Evolutionary conservation across 2,113 vertebrate genomes (phyloP).

Genomic region (Sebastes schlegelii): DNA sequence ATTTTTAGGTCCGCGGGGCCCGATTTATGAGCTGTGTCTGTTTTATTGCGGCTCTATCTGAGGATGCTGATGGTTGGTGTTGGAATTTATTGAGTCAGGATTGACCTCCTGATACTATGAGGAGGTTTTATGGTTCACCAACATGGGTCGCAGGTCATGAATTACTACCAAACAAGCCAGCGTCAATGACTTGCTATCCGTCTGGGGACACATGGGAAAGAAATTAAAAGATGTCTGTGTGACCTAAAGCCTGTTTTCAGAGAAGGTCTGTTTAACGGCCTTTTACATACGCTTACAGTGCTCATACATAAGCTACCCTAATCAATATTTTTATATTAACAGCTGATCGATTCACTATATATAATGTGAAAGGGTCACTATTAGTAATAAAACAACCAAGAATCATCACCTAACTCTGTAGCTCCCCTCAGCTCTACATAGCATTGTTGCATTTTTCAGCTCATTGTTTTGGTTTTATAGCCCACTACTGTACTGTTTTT

Average conservation of each 20-base stretch:
- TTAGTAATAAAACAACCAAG: too few species aligned
- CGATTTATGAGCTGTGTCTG: constrained; percentile 71
- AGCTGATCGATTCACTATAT: background rate
- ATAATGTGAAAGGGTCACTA: background rate
- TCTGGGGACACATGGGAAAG: constrained; percentile 21
- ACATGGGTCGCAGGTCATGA: constrained; percentile 73
- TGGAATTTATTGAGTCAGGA: constrained; percentile 73
- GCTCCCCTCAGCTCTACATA: background rate
- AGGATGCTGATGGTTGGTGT: constrained; percentile 57
- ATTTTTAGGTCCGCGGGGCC: constrained; percentile 54
- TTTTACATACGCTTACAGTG: constrained; percentile 24
- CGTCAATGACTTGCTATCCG: constrained; percentile 50
- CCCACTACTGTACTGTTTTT: background rate
- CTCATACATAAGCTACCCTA: background rate
- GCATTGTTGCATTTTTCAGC: background rate
- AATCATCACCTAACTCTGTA: background rate
- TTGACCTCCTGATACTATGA: constrained; percentile 65
- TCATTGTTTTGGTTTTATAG: background rate
- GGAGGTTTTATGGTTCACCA: constrained; percentile 68
- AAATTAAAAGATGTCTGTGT: constrained; percentile 40
- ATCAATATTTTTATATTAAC: background rate
- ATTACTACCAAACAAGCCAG: constrained; percentile 73
- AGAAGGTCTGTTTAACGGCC: constrained; percentile 9
- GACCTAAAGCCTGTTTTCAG: constrained; percentile 5
- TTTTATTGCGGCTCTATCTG: constrained; percentile 69